Conservation (phyloP, 1,140 invertebrate species). For the Drosophila serrata region DNA sequence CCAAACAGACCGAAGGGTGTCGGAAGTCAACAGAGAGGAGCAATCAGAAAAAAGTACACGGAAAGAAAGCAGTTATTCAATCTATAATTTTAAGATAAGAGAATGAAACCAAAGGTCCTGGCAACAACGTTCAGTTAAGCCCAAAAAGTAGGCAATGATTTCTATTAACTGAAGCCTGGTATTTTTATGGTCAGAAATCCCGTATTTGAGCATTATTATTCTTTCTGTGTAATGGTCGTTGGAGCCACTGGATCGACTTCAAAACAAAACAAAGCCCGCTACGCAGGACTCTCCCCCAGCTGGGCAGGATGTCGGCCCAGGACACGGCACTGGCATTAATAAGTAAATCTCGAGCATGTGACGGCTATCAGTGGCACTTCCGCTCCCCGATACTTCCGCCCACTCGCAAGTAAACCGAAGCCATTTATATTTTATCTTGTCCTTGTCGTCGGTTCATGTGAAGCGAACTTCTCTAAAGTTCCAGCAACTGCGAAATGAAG, state of each 20-base stretch:
- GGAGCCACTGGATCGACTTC: slow-evolving; percentile 41
- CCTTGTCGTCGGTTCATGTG: slow-evolving; percentile 50
- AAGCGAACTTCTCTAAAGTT: slow-evolving; percentile 73
- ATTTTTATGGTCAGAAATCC: not conserved
- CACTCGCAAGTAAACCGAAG: slow-evolving; percentile 57
- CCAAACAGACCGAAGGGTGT: slow-evolving; percentile 72
- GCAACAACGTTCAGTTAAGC: not conserved
- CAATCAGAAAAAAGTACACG: slow-evolving; percentile 18
- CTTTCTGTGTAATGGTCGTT: not conserved
- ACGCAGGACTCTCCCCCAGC: slow-evolving; percentile 40
- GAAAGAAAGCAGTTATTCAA: not conserved
- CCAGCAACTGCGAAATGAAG: slow-evolving; percentile 69
- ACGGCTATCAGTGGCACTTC: slow-evolving; percentile 81
- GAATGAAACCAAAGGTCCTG: not conserved
- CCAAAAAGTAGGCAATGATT: not conserved
- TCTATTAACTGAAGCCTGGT: no score
- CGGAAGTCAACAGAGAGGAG: slow-evolving; percentile 69
- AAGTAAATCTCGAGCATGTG: slow-evolving; percentile 82
- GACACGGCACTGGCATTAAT: slow-evolving; percentile 72
- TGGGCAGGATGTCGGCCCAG: slow-evolving; percentile 57
- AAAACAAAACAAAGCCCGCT: slow-evolving; percentile 60
- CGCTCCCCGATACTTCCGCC: slow-evolving; percentile 37
- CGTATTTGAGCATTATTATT: not conserved
- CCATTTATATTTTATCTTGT: slow-evolving; percentile 83
- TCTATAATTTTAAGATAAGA: not conserved